A percentile compares a stretch with the other conserved stretches of the same genome.
phyloP scores from a whole-genome alignment of 2,113 vertebrate genomes.

The Columbina picui region DNA sequence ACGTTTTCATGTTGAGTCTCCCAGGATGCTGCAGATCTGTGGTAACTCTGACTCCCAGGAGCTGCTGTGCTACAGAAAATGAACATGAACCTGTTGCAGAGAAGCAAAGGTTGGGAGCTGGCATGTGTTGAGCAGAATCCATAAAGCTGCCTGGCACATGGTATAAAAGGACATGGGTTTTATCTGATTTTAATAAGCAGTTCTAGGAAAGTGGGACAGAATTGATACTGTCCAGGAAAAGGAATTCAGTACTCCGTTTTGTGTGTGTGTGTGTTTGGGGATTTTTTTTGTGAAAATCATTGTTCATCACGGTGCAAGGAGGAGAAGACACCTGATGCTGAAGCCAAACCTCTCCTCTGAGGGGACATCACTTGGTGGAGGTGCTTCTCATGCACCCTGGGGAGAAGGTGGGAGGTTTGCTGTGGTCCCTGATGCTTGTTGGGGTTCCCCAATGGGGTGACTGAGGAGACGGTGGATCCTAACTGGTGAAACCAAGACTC shows the following conservation, averaged over 20 bases:
- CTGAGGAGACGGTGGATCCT: not conserved
- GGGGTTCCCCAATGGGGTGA: accelerated
- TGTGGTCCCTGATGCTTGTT: accelerated
- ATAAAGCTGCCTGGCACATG: not conserved
- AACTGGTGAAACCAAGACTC: not conserved
- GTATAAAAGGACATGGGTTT: not conserved
- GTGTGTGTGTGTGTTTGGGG: too few relatives aligned
- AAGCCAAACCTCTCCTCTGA: not conserved
- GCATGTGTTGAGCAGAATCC: not conserved
- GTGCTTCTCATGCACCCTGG: not conserved
- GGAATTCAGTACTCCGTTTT: not conserved
- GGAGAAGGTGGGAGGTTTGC: not conserved
- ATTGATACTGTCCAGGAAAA: not conserved
- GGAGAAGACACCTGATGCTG: not conserved
- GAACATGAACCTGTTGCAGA: not conserved
- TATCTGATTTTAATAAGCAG: not conserved
- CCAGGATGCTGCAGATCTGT: not conserved
- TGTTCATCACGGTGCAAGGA: not conserved
- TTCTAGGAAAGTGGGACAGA: not conserved
- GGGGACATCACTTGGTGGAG: accelerated
- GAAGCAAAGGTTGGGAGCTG: not conserved
- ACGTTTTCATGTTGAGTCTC: not conserved
- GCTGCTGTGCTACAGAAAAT: not conserved
- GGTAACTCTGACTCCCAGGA: not conserved
- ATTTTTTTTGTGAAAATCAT: not conserved